phyloP scores from a whole-genome alignment of 2,797 vertebrate genomes.

The Lutjanus argentimaculatus region DNA sequence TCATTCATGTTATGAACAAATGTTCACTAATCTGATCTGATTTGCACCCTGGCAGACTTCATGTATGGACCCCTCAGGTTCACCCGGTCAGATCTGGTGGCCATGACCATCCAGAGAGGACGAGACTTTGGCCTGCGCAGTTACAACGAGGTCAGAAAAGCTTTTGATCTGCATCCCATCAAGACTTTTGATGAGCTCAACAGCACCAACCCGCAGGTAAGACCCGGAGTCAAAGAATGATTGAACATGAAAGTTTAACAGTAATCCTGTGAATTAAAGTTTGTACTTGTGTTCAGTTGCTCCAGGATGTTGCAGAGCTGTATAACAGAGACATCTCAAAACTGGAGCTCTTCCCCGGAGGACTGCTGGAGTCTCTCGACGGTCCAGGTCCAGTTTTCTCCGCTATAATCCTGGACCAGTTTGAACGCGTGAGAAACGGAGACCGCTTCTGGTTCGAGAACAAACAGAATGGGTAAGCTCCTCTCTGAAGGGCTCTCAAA shows the following conservation, averaged over 20 bases:
- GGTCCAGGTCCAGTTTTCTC: constrained; percentile 90
- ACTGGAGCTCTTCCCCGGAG: constrained; percentile 93
- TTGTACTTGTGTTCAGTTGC: constrained; percentile 73
- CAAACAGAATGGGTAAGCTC: constrained; percentile 90
- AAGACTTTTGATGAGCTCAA: constrained; percentile 83
- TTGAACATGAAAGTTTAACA: constrained; percentile 1
- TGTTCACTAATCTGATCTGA: background rate
- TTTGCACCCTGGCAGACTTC: constrained; percentile 86
- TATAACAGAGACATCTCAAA: constrained; percentile 86
- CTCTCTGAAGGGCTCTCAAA: background rate
- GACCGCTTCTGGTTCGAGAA: constrained; percentile 99
- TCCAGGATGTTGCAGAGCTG: constrained; percentile 81
- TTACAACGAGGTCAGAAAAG: constrained; percentile 87
- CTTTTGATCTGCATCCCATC: constrained; percentile 82
- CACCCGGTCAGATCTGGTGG: constrained; percentile 91
- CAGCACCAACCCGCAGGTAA: constrained; percentile 79
- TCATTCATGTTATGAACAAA: background rate
- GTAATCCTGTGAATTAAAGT: constrained; percentile 14
- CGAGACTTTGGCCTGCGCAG: constrained; percentile 94
- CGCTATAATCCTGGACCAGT: constrained; percentile 92
- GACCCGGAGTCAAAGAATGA: constrained; percentile 6
- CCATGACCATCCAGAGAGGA: constrained; percentile 91
- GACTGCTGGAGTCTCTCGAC: constrained; percentile 88
- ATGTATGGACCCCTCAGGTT: constrained; percentile 94
- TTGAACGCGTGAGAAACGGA: constrained; percentile 92